Conservation (phyloP, 2,888 invertebrate species). For the Zygothrica quintamaculata region DNA sequence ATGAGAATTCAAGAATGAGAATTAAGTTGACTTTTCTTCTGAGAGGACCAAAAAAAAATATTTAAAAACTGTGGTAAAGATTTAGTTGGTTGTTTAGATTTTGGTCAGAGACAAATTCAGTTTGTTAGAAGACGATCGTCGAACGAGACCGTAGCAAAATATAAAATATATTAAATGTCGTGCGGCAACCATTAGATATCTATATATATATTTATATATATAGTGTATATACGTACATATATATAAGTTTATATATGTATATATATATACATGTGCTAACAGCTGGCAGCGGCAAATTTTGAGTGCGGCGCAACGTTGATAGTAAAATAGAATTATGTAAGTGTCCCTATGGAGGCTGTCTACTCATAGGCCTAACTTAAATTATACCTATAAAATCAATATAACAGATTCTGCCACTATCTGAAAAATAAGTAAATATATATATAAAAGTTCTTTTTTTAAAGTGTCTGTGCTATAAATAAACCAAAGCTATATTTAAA, state of each 20-base stretch:
- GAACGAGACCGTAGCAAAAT: constrained; percentile 77
- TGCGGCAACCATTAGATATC: constrained; percentile 41
- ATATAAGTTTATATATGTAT: constrained; percentile 41
- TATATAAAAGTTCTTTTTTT: constrained; percentile 25
- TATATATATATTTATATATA: constrained; percentile 44
- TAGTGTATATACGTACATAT: constrained; percentile 41
- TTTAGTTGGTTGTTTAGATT: constrained; percentile 51
- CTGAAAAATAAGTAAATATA: constrained; percentile 18
- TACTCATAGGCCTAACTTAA: constrained; percentile 9
- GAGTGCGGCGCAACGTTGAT: constrained; percentile 67
- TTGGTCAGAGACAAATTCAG: constrained; percentile 66
- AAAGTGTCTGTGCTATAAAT: constrained; percentile 65
- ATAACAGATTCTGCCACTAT: constrained; percentile 31
- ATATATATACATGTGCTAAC: constrained; percentile 64
- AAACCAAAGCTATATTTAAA: constrained; percentile 67
- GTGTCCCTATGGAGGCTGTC: constrained; percentile 41
- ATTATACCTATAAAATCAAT: constrained; percentile 32
- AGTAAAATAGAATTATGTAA: constrained; percentile 73
- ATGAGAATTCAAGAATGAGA: constrained; percentile 38
- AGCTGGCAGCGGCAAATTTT: constrained; percentile 69
- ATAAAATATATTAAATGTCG: constrained; percentile 67
- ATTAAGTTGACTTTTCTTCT: too few species aligned
- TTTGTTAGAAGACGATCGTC: constrained; percentile 82
- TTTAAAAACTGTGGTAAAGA: too few species aligned
- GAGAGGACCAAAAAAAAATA: too few species aligned